Conservation (phyloP, 2,797 vertebrate genomes). For the Peromyscus eremicus region DNA sequence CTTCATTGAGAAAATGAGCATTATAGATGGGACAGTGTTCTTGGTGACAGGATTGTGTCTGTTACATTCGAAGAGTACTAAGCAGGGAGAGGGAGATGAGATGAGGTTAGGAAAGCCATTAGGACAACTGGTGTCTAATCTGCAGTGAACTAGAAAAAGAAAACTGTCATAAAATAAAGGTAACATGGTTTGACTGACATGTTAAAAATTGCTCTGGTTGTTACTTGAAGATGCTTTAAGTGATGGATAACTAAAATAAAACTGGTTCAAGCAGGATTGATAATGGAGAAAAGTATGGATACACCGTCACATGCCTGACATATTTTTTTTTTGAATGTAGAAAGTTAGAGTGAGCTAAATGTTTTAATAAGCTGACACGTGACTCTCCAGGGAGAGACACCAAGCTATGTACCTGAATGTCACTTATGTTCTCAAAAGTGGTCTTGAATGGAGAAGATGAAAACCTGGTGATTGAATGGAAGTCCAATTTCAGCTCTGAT, state of each 20-base stretch:
- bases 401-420: background rate
- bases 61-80: background rate
- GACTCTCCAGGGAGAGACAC: background rate
- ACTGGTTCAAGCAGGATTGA: background rate
- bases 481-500: background rate
- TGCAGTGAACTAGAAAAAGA: background rate
- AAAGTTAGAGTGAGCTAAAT: background rate
- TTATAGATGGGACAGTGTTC: background rate
- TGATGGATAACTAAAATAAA: background rate
- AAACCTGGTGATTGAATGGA: background rate
- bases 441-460: background rate
- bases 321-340: background rate
- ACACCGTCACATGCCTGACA: background rate
- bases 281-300: background rate
- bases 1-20: background rate
- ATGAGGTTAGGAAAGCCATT: background rate
- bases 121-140: background rate
- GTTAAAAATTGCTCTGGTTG: background rate
- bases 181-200: background rate
- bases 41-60: background rate
- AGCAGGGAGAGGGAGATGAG: background rate
- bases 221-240: constrained; percentile 9
- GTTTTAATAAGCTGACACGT: background rate
- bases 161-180: background rate
- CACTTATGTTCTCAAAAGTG: background rate